Base-by-base conservation (phyloP, 2,888 invertebrate species). In the Andrena trimmerana region DNA sequence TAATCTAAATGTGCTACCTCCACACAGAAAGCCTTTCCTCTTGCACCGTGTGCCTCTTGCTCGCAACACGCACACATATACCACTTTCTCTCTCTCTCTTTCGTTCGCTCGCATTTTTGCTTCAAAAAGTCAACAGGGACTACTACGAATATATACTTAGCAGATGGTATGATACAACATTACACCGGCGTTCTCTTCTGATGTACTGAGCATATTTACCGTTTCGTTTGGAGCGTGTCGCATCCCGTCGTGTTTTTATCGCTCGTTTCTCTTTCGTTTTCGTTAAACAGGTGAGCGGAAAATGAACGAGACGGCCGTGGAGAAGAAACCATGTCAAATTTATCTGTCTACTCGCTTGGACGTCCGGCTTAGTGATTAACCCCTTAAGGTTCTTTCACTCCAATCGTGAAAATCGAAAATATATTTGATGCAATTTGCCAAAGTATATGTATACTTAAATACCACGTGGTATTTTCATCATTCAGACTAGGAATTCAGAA, bases 251-350 rank as follows among this genome's bases (percentile, higher is more conserved):
- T 57, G 59, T 76, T 75, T 66, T 31, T 8, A 27, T 29, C 52
- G 7, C 33, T 6, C 60, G 6, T 36, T 42, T 71, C 52, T 13
- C 10, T 5, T 24, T 67, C 8, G 36, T 52, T 63, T 68, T 59
- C 48, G 50, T 62, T 71, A 54, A 74, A 70, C 59, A 79, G 65
- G 85, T 85, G 92, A 91, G 90, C 91, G 90, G 90, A 90, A 92
- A 93, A 92, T 91, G 90, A 92, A 90, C 88, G 90, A 91, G 90
- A 91, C 90, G 89, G 89, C 90, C 91, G 88, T 81, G 84, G 87
- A 91, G 92, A 91, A 92, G 90, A 92, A 93, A 91, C 92, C 91
- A 92, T 88, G 89, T 92, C 92, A 92, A 92, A 92, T 90, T 89
- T 86, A 63, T 68, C 36, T 20, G 48, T 33, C 68, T 20, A 67